A percentile compares a stretch with the other conserved stretches of the same genome.
Conservation (phyloP, 2,113 vertebrate genomes). For the Irena cyanogastra region DNA sequence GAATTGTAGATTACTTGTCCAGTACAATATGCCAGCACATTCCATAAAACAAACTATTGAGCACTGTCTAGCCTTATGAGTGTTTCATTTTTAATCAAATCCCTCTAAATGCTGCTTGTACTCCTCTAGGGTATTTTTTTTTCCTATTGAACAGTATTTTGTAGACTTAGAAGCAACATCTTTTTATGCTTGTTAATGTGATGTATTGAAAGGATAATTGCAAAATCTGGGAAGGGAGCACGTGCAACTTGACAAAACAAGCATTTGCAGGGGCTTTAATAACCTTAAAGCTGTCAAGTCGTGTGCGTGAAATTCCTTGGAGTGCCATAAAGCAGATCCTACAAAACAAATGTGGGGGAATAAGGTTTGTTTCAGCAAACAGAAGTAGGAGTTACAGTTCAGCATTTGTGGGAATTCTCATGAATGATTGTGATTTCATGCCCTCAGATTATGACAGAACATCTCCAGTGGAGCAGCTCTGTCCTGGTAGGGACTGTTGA, state of each 20-base stretch:
- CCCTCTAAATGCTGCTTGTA: slow-evolving; percentile 8
- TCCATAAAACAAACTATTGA: slow-evolving; percentile 27
- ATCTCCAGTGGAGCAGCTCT: not conserved
- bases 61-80: not conserved
- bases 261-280: slow-evolving; percentile 3
- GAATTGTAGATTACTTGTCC: slow-evolving; percentile 27
- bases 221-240: not conserved
- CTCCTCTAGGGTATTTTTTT: not conserved
- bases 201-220: slow-evolving; percentile 33
- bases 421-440: not conserved
- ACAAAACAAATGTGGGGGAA: not conserved
- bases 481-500: not conserved
- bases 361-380: not conserved
- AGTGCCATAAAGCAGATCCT: not conserved
- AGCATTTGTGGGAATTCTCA: not conserved
- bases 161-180: not conserved
- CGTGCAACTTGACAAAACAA: not conserved
- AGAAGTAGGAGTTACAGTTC: not conserved
- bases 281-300: not conserved
- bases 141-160: not conserved
- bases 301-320: not conserved
- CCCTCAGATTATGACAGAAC: not conserved
- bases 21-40: not conserved
- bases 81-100: slow-evolving; percentile 58
- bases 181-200: slow-evolving; percentile 23